Evolutionary conservation across 2,888 invertebrate genomes (phyloP).

Genomic region (Neocrepidodera transversa): DNA sequence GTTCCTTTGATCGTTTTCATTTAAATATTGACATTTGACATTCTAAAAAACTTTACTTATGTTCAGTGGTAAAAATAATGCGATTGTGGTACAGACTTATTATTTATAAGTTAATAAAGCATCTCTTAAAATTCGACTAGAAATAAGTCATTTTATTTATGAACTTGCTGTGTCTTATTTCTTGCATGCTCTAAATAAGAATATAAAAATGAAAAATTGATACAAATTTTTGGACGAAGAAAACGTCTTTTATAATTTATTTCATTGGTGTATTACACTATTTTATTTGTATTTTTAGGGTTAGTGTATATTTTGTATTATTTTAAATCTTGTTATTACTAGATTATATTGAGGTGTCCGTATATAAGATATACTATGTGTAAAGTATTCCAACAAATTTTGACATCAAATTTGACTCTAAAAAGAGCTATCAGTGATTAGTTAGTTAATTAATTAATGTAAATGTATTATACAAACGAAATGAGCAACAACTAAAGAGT

Average conservation of each 20-base stretch:
- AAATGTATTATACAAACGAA: constrained; percentile 12
- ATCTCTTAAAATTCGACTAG: not conserved
- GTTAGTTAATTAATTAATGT: constrained; percentile 8
- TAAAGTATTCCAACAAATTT: constrained; percentile 5
- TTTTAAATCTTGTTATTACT: constrained; percentile 19
- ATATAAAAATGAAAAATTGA: too few relatives aligned
- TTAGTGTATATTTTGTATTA: constrained; percentile 26
- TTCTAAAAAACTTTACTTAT: too few relatives aligned
- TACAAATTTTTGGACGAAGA: too few relatives aligned
- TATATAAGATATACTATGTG: constrained; percentile 5
- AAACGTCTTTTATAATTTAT: constrained; percentile 3
- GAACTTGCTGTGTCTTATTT: too few relatives aligned
- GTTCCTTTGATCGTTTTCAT: too few relatives aligned
- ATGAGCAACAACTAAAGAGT: constrained; percentile 2
- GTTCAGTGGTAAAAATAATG: too few relatives aligned
- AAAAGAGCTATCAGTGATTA: constrained; percentile 14
- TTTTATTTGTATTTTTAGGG: constrained; percentile 22
- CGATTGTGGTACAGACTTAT: too few relatives aligned
- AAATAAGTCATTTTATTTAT: too few relatives aligned
- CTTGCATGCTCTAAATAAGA: too few relatives aligned
- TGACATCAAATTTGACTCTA: constrained; percentile 7
- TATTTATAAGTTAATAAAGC: too few relatives aligned
- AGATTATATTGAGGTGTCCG: constrained; percentile 7
- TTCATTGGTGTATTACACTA: constrained; percentile 4
- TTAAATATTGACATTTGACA: too few relatives aligned